These are phyloP conservation scores for Hydractinia symbiolongicarpus DNA, from an alignment of 30 jellyfish, hydroid and myxozoan species.

Conservation along the genomic window DNA sequence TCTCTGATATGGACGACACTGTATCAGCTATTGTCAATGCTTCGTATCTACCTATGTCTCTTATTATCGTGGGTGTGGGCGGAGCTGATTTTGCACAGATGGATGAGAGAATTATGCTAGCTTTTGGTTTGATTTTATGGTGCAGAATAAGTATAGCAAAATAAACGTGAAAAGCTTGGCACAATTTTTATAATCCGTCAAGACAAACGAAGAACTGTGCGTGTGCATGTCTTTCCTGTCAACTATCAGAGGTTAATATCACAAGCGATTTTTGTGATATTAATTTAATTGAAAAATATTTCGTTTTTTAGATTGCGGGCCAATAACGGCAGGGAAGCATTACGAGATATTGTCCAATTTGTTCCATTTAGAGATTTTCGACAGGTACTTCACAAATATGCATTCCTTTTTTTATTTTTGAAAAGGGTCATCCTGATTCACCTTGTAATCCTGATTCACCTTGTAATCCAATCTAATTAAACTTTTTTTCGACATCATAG, in stretches of 20 bases:
- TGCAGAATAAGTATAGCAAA: too few relatives aligned
- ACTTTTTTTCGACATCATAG: background rate
- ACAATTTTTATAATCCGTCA: too few relatives aligned
- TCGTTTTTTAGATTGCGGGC: conserved; percentile 40
- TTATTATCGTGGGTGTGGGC: conserved; percentile 91
- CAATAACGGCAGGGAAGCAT: conserved; percentile 50
- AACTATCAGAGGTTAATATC: too few relatives aligned
- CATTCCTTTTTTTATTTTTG: background rate
- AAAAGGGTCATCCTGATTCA: background rate
- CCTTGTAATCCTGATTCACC: background rate
- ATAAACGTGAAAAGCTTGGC: too few relatives aligned
- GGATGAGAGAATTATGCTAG: conserved; percentile 25
- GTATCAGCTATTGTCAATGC: conserved; percentile 69
- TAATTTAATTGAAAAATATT: background rate
- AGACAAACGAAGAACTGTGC: too few relatives aligned
- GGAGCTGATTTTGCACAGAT: conserved; percentile 67
- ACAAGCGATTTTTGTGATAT: too few relatives aligned
- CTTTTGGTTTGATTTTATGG: background rate
- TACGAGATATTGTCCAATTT: conserved; percentile 87
- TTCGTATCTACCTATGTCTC: conserved; percentile 73
- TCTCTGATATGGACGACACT: conserved; percentile 81
- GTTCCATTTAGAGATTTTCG: conserved; percentile 77
- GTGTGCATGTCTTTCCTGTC: too few relatives aligned
- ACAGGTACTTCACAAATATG: conserved; percentile 29
- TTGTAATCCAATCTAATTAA: background rate